These are phyloP conservation scores for Romanomermis culicivorax DNA, from an alignment of 2,888 invertebrate species.

Conservation along the genomic window DNA sequence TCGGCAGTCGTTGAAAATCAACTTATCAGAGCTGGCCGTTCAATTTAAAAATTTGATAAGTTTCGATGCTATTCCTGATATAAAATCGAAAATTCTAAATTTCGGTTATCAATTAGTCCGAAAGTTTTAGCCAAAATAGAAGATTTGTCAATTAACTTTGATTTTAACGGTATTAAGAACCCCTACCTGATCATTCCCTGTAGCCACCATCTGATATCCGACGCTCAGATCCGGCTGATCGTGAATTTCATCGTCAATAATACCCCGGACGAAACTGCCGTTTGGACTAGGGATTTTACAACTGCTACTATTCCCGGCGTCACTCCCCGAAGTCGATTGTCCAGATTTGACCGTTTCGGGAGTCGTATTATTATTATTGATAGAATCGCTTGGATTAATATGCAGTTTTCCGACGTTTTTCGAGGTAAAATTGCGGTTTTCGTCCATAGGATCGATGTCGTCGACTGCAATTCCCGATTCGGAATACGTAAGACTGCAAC, in stretches of 20 bases:
- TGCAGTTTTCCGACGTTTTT: neutral
- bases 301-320: neutral
- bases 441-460: neutral
- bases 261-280: neutral
- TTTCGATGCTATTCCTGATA: too few species aligned
- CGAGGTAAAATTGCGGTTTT: neutral
- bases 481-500: neutral
- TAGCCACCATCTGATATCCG: neutral
- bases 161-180: too few species aligned
- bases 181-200: too few species aligned
- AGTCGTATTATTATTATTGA: neutral
- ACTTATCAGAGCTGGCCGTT: too few species aligned
- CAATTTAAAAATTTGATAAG: too few species aligned
- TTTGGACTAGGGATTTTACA: neutral
- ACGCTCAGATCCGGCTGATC: conserved; percentile 55
- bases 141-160: too few species aligned
- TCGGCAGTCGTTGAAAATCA: too few species aligned
- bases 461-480: neutral
- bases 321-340: neutral
- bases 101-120: too few species aligned
- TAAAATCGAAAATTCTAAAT: too few species aligned
- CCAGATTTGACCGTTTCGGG: neutral
- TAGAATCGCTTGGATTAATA: neutral
- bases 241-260: conserved; percentile 68
- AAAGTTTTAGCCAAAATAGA: too few species aligned